Conservation (phyloP, 92 coral and sea anemone genomes). For the Plumapathes pennacea region DNA sequence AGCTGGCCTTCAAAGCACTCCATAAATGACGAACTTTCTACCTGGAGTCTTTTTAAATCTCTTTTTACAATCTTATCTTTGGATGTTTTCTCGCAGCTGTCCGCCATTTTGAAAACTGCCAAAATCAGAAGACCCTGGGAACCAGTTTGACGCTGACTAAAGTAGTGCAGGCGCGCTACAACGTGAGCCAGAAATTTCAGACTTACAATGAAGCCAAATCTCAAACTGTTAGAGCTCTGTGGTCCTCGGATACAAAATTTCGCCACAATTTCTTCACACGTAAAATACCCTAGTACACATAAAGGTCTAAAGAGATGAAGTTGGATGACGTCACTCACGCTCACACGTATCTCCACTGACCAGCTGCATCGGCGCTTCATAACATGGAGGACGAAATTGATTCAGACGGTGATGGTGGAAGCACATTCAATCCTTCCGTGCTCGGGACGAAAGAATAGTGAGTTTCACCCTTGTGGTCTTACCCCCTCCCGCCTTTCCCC, state of each 20-base stretch:
- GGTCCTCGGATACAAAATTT: too few species aligned
- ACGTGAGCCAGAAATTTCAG: too few species aligned
- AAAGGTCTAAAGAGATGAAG: too few species aligned
- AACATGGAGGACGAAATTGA: constrained; percentile 51
- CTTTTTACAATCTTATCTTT: constrained; percentile 21
- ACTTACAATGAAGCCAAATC: too few species aligned
- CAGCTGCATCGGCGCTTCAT: constrained; percentile 25
- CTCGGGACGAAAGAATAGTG: constrained; percentile 75
- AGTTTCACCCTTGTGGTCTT: too few species aligned
- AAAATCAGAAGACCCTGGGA: too few species aligned
- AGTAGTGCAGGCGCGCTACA: too few species aligned
- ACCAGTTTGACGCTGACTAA: too few species aligned
- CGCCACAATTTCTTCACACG: too few species aligned
- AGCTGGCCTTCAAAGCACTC: not conserved
- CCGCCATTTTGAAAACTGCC: constrained; percentile 24
- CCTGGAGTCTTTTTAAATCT: constrained; percentile 53
- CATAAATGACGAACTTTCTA: not conserved
- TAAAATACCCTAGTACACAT: too few species aligned
- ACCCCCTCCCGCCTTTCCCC: too few species aligned
- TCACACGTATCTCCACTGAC: constrained; percentile 1
- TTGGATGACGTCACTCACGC: constrained; percentile 25
- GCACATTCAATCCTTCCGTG: constrained; percentile 42
- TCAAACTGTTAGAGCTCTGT: too few species aligned
- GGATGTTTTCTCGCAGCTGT: not conserved
- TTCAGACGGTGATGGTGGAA: constrained; percentile 2